phyloP scores from a whole-genome alignment of 2,888 invertebrate species.

The Perizoma flavofasciatum region DNA sequence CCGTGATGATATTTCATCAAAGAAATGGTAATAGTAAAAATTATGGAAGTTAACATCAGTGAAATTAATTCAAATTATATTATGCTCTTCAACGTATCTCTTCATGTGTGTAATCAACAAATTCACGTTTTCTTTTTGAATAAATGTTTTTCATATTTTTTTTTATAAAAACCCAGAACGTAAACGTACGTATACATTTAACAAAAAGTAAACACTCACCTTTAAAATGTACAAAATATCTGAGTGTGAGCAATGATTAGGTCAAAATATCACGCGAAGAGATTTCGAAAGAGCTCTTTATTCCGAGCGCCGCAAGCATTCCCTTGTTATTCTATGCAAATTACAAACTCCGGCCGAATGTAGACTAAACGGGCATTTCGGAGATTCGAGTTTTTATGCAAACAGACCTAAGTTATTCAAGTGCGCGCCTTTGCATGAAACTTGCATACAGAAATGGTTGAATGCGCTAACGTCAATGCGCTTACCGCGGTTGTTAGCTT shows the following conservation, averaged over 20 bases:
- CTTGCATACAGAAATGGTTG: conserved; percentile 72
- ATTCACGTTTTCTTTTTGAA: no score
- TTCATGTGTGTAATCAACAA: not conserved
- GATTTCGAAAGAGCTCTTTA: conserved; percentile 60
- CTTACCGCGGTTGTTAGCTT: conserved; percentile 42
- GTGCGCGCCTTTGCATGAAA: conserved; percentile 73
- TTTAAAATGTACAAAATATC: conserved; percentile 38
- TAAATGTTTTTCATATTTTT: not conserved
- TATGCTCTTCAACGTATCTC: not conserved
- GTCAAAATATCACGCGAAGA: conserved; percentile 56
- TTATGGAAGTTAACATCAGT: conserved; percentile 26
- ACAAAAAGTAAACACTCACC: conserved; percentile 44
- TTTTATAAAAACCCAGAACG: not conserved
- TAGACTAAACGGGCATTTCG: conserved; percentile 76
- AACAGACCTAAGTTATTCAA: conserved; percentile 80
- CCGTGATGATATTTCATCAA: conserved; percentile 47
- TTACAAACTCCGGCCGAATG: conserved; percentile 64
- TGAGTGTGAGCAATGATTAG: conserved; percentile 55
- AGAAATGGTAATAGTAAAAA: conserved; percentile 41
- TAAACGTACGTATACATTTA: conserved; percentile 13
- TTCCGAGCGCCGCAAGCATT: conserved; percentile 60
- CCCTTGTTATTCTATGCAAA: conserved; percentile 82
- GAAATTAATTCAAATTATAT: conserved; percentile 14
- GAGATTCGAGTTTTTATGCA: conserved; percentile 80
- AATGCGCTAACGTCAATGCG: conserved; percentile 66